Conservation (phyloP, 2,797 vertebrate genomes). For the Gymnodraco acuticeps region DNA sequence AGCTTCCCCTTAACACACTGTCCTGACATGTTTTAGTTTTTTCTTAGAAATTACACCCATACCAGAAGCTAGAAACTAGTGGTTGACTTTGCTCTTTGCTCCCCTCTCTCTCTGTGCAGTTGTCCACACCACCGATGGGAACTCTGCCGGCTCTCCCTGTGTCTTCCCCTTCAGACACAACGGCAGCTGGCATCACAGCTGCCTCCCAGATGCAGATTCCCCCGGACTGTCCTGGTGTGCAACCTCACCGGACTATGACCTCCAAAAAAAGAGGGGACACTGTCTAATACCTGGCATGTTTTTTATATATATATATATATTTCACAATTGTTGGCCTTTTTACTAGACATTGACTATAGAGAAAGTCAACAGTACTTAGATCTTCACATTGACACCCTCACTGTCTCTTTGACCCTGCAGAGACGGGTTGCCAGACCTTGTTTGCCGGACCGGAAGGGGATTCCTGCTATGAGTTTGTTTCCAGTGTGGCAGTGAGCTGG, state of each 20-base stretch:
- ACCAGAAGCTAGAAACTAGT: background rate
- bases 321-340: background rate
- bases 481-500: conserved; percentile 89
- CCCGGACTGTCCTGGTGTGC: conserved; percentile 87
- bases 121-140: conserved; percentile 91
- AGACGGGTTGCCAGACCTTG: conserved; percentile 87
- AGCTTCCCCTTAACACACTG: background rate
- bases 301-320: background rate
- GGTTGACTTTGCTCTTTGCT: conserved; percentile 18
- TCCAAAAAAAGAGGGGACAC: conserved; percentile 85
- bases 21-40: background rate
- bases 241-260: conserved; percentile 85
- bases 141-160: conserved; percentile 90
- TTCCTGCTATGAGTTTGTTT: conserved; percentile 93
- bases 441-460: conserved; percentile 83
- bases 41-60: background rate
- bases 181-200: conserved; percentile 90
- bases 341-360: background rate
- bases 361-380: background rate
- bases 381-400: background rate
- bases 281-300: conserved; percentile 91
- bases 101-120: conserved; percentile 78
- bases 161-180: conserved; percentile 92
- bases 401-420: conserved; percentile 77
- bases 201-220: conserved; percentile 74